Evolutionary conservation across 2,888 invertebrate species (phyloP).

Genomic region (Clitarchus hookeri): DNA sequence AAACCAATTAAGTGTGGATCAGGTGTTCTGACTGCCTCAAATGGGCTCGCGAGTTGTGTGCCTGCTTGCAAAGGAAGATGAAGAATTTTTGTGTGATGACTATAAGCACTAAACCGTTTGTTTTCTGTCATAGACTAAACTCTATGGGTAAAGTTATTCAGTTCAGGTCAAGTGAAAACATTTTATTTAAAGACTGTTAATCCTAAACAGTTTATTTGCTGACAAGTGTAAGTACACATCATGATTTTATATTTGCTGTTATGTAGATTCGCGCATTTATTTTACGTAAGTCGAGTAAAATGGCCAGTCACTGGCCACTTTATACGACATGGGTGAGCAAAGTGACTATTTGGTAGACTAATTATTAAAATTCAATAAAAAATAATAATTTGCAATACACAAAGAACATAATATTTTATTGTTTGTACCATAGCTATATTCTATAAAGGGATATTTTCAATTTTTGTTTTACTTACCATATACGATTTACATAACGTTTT

Average conservation of each 20-base stretch:
- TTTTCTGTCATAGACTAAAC: neutral
- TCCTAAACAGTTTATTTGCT: too few relatives aligned
- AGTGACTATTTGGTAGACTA: neutral
- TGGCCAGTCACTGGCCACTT: neutral
- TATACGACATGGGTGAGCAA: too few relatives aligned
- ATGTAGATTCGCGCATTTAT: neutral
- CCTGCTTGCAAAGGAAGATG: neutral
- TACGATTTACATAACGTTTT: neutral
- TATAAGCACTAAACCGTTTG: neutral
- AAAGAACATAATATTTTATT: neutral
- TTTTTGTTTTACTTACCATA: neutral
- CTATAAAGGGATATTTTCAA: neutral
- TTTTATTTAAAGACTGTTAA: neutral
- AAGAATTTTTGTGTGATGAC: conserved; percentile 15
- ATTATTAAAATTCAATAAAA: neutral
- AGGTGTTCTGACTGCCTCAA: neutral
- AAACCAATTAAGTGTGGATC: conserved; percentile 11
- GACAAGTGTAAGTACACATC: neutral
- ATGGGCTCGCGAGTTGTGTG: conserved; percentile 4
- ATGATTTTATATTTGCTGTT: neutral
- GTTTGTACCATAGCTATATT: neutral
- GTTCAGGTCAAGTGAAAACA: neutral
- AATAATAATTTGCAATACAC: neutral
- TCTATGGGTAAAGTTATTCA: neutral
- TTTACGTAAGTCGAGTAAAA: neutral